phyloP scores from a whole-genome alignment of 2,888 invertebrate species.

The Pollenia angustigena region DNA sequence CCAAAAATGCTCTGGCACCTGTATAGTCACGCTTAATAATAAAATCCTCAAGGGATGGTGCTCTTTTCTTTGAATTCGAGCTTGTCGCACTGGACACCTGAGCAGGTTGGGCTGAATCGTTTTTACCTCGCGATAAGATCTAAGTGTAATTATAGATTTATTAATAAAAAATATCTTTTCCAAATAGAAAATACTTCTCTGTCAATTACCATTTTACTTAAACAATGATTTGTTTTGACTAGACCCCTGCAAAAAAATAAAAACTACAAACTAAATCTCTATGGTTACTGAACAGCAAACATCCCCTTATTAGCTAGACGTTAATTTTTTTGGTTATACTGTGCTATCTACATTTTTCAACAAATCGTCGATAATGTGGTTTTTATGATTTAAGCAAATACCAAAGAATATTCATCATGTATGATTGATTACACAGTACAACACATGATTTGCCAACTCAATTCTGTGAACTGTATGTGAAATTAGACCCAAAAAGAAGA shows the following conservation, averaged over 20 bases:
- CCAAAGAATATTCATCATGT: too few relatives aligned
- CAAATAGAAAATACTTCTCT: neutral
- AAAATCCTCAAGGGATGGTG: constrained; percentile 95
- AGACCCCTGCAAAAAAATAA: neutral
- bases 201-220: constrained; percentile 49
- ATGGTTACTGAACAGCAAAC: constrained; percentile 19
- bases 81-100: constrained; percentile 75
- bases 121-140: constrained; percentile 93
- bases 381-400: neutral
- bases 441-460: too few relatives aligned
- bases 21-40: constrained; percentile 95
- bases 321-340: neutral
- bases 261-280: neutral
- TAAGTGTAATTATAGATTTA: constrained; percentile 78
- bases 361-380: neutral
- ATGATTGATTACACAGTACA: too few relatives aligned
- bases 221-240: constrained; percentile 22
- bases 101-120: constrained; percentile 86
- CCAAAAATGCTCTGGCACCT: constrained; percentile 96
- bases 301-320: neutral
- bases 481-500: too few relatives aligned
- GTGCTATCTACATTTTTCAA: neutral
- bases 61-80: constrained; percentile 84
- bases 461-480: too few relatives aligned
- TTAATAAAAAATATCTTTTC: neutral